A percentile compares a stretch with the other conserved stretches of the same genome.
phyloP scores from a whole-genome alignment of 2,797 vertebrate genomes.

The Syndactyla subalaris region DNA sequence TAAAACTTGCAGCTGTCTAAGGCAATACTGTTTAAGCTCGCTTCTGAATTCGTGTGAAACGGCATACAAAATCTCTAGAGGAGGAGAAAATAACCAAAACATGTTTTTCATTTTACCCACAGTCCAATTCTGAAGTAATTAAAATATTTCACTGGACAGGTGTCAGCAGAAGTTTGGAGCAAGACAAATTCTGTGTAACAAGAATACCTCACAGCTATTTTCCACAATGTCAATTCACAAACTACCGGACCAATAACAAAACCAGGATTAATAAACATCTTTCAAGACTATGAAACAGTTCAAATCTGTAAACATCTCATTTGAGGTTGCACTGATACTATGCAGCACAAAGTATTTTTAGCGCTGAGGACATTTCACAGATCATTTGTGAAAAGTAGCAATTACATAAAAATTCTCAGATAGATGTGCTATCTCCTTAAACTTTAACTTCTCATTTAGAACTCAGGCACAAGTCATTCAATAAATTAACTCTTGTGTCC shows the following conservation, averaged over 20 bases:
- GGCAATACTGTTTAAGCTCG: constrained; percentile 57
- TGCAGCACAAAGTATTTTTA: not conserved
- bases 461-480: not conserved
- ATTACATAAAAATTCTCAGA: not conserved
- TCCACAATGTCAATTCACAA: not conserved
- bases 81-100: constrained; percentile 21
- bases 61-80: constrained; percentile 5
- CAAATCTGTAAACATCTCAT: not conserved
- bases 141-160: constrained; percentile 14
- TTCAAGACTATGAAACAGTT: not conserved
- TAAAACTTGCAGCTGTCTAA: constrained; percentile 65
- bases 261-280: not conserved
- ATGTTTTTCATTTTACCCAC: not conserved
- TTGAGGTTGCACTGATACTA: not conserved
- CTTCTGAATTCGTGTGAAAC: constrained; percentile 54
- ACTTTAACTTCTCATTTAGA: not conserved
- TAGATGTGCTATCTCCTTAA: not conserved
- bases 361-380: not conserved
- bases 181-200: not conserved
- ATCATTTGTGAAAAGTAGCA: not conserved
- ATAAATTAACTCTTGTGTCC: not conserved
- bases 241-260: not conserved
- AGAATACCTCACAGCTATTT: not conserved
- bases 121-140: not conserved
- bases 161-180: constrained; percentile 3